Percentiles rank a stretch among this genome's conserved stretches.
Evolutionary conservation across 2,888 invertebrate genomes (phyloP).

Genomic region (Poecilobothrus nobilitatus): DNA sequence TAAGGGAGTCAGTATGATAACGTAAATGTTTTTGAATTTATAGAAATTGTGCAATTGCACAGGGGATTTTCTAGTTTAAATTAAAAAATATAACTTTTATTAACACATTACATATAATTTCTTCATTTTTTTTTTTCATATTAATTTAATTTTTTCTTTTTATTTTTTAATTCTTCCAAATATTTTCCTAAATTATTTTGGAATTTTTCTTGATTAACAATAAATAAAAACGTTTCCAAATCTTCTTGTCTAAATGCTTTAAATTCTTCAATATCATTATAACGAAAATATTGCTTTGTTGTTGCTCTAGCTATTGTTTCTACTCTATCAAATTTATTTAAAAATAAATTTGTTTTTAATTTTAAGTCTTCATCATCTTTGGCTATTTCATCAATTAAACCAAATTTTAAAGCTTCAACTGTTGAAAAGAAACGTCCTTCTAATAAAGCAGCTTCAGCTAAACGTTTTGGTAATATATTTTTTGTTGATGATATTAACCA

Average conservation of each 20-base stretch:
- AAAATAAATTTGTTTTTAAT: slow-evolving; percentile 53
- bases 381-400: slow-evolving; percentile 64
- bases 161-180: slow-evolving; percentile 54
- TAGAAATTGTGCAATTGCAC: no score
- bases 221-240: slow-evolving; percentile 50
- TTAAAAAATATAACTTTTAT: no score
- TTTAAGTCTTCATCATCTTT: slow-evolving; percentile 56
- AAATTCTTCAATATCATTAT: slow-evolving; percentile 45
- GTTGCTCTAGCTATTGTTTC: slow-evolving; percentile 48
- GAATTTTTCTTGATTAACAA: slow-evolving; percentile 51
- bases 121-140: no score
- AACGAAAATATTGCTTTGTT: slow-evolving; percentile 47
- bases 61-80: no score
- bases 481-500: slow-evolving; percentile 57
- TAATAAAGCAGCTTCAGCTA: slow-evolving; percentile 62
- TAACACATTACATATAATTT: no score
- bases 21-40: no score
- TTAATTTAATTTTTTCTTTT: background rate
- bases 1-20: no score
- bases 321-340: slow-evolving; percentile 53
- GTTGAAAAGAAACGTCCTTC: slow-evolving; percentile 59
- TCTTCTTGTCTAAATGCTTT: slow-evolving; percentile 53
- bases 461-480: slow-evolving; percentile 52
- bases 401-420: slow-evolving; percentile 62
- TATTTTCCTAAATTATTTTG: slow-evolving; percentile 62